phyloP scores from a whole-genome alignment of 2,113 vertebrate genomes.

The Mobula birostris region DNA sequence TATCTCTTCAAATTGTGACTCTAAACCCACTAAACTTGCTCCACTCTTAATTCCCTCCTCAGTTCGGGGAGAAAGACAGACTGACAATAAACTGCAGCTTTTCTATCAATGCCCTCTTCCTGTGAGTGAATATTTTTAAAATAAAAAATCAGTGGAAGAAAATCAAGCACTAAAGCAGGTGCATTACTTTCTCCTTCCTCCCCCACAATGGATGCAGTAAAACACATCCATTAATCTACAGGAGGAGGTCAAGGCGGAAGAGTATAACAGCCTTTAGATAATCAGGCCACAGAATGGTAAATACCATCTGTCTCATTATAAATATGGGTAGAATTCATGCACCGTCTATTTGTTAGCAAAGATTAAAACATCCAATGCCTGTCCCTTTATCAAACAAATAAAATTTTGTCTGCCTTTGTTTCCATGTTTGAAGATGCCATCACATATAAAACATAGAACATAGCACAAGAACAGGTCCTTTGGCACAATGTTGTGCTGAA shows the following conservation, averaged over 20 bases:
- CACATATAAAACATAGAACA: background rate
- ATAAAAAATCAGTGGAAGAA: background rate
- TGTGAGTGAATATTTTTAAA: too few relatives aligned
- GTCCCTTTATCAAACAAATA: background rate
- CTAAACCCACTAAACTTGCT: too few relatives aligned
- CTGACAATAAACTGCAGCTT: too few relatives aligned
- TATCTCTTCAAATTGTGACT: too few relatives aligned
- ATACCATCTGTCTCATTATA: background rate
- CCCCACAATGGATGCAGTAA: background rate
- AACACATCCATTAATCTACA: background rate
- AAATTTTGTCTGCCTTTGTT: background rate
- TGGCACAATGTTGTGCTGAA: too few relatives aligned
- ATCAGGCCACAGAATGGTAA: background rate
- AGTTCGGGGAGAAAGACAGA: too few relatives aligned
- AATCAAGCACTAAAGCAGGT: background rate
- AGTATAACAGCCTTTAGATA: background rate
- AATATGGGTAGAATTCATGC: background rate
- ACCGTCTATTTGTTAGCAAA: background rate
- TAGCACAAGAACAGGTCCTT: too few relatives aligned
- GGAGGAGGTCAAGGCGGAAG: background rate
- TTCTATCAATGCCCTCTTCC: too few relatives aligned
- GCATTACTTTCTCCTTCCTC: background rate
- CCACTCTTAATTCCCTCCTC: too few relatives aligned
- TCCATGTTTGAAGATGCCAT: background rate
- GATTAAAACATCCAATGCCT: background rate